Percentiles rank a stretch among this genome's conserved stretches.
Conservation (phyloP, 2,113 vertebrate species). For the Pagrus major region DNA sequence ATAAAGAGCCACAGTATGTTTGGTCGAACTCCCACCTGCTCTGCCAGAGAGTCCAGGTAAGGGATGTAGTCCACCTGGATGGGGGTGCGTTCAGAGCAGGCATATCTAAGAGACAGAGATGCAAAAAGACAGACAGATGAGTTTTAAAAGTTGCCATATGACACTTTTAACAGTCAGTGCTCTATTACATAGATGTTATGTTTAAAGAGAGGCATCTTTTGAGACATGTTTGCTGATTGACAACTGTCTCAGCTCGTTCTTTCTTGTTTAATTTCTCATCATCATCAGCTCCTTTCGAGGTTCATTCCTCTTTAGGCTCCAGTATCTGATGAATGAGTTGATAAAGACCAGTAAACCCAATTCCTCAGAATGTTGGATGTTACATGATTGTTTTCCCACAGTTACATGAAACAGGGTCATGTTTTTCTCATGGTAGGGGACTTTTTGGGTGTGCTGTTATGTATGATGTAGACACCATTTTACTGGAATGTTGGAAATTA, state of each 20-base stretch:
- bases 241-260: too few species aligned
- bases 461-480: background rate
- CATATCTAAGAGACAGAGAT: slow-evolving; percentile 34
- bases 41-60: slow-evolving; percentile 87
- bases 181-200: too few species aligned
- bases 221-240: too few species aligned
- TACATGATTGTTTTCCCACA: too few species aligned
- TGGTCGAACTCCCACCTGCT: slow-evolving; percentile 83
- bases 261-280: background rate
- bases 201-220: too few species aligned
- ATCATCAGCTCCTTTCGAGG: background rate
- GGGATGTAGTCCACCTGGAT: slow-evolving; percentile 83
- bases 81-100: slow-evolving; percentile 74
- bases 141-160: background rate
- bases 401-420: too few species aligned
- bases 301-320: background rate
- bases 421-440: too few species aligned
- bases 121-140: background rate
- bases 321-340: too few species aligned
- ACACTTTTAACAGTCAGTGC: too few species aligned
- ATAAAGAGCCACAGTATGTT: slow-evolving; percentile 84
- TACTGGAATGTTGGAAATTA: background rate
- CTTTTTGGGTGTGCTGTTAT: too few species aligned
- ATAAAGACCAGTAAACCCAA: too few species aligned
- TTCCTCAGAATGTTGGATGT: too few species aligned